phyloP scores from a whole-genome alignment of 2,113 vertebrate genomes.

The Grammomys surdaster region DNA sequence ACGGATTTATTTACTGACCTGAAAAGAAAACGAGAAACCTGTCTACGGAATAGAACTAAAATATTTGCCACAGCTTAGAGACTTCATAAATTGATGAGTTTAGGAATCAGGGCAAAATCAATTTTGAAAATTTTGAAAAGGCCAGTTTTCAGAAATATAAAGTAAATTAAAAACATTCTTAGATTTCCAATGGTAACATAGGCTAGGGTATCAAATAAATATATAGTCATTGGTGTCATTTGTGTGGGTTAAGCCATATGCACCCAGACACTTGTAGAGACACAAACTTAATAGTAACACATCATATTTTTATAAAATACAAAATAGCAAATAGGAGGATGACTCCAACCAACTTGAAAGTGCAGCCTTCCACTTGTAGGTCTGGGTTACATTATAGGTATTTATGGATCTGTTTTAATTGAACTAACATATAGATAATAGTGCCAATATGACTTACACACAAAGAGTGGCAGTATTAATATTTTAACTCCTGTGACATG shows the following conservation, averaged over 20 bases:
- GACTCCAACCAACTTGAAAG: not conserved
- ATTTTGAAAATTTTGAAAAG: conserved; percentile 22
- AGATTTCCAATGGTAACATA: not conserved
- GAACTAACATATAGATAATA: not conserved
- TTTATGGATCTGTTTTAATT: not conserved
- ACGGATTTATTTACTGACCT: conserved; percentile 75
- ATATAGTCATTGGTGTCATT: accelerated
- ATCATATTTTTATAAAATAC: not conserved
- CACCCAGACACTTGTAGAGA: too few species aligned
- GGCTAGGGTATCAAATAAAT: accelerated
- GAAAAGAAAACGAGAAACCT: conserved; percentile 74
- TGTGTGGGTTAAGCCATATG: not conserved
- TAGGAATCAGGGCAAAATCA: not conserved
- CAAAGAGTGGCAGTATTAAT: not conserved
- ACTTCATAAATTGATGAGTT: conserved; percentile 41
- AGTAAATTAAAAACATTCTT: not conserved
- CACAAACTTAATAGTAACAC: not conserved
- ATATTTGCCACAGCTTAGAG: conserved; percentile 55
- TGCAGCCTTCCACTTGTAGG: not conserved
- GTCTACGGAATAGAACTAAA: conserved; percentile 39
- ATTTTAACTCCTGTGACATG: not conserved
- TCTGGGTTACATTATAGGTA: not conserved
- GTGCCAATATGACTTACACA: not conserved
- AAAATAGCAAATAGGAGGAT: not conserved
- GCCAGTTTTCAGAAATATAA: not conserved